Percentiles rank a stretch among this genome's conserved stretches.
These are phyloP conservation scores for Forbesichthys papilliferus DNA, from an alignment of 2,113 vertebrate species.

Conservation along the genomic window DNA sequence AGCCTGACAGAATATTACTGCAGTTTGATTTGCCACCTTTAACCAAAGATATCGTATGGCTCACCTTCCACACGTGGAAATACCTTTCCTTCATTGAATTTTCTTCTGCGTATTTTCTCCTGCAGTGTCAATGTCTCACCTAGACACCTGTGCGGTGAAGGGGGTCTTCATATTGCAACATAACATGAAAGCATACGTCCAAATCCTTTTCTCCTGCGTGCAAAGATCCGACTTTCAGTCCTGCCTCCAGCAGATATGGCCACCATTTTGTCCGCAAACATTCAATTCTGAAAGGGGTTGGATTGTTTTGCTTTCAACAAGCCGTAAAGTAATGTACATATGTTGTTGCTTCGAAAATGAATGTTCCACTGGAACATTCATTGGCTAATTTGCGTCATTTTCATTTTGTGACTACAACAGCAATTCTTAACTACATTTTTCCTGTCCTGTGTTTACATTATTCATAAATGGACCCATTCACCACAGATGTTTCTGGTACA, in stretches of 20 bases:
- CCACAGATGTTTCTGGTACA: slow-evolving; percentile 83
- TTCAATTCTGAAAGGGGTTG: too few relatives aligned
- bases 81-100: too few relatives aligned
- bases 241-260: not conserved
- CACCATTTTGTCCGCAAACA: not conserved
- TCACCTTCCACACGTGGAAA: too few relatives aligned
- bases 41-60: too few relatives aligned
- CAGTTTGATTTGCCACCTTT: too few relatives aligned
- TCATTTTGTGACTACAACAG: not conserved
- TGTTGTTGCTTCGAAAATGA: slow-evolving; percentile 82
- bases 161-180: too few relatives aligned
- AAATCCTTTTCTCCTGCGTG: not conserved
- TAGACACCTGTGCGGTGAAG: too few relatives aligned
- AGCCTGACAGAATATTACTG: too few relatives aligned
- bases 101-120: too few relatives aligned
- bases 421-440: not conserved
- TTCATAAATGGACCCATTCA: not conserved
- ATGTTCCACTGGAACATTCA: slow-evolving; percentile 87
- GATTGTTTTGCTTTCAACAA: slow-evolving; percentile 78
- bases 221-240: too few relatives aligned
- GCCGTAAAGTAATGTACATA: slow-evolving; percentile 85
- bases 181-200: not conserved
- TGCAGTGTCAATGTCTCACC: too few relatives aligned
- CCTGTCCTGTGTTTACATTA: not conserved
- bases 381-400: slow-evolving; percentile 26